Evolutionary conservation across 1,140 invertebrate genomes (phyloP).

Genomic region (Drosophila subobscura): DNA sequence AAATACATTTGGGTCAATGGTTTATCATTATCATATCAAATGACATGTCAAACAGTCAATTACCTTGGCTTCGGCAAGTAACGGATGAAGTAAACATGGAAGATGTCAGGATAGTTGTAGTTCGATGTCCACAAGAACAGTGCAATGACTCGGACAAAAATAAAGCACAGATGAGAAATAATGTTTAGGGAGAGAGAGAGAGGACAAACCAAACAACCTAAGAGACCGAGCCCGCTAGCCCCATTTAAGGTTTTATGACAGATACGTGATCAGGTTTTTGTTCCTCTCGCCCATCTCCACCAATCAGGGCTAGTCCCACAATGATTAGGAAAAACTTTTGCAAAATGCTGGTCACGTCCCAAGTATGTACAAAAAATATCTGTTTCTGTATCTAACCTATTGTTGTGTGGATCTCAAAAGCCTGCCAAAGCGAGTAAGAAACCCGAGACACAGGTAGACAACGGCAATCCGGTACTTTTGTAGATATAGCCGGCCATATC

Average conservation of each 20-base stretch:
- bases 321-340: slow-evolving; percentile 18
- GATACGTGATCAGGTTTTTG: slow-evolving; percentile 54
- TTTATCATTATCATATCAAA: slow-evolving; percentile 34
- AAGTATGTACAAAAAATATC: slow-evolving; percentile 2
- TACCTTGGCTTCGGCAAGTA: neutral
- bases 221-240: neutral
- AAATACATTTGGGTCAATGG: slow-evolving; percentile 53
- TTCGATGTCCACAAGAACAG: slow-evolving; percentile 40
- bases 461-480: slow-evolving; percentile 1
- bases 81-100: neutral
- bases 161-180: slow-evolving; percentile 21
- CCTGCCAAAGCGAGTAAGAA: slow-evolving; percentile 21
- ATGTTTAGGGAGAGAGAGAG: slow-evolving; percentile 22
- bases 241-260: slow-evolving; percentile 48
- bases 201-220: neutral
- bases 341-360: slow-evolving; percentile 43
- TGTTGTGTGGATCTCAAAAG: slow-evolving; percentile 27
- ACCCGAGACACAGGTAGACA: slow-evolving; percentile 15
- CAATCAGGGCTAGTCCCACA: neutral
- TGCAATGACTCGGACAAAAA: slow-evolving; percentile 41
- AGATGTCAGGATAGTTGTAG: slow-evolving; percentile 19
- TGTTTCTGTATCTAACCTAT: slow-evolving; percentile 5
- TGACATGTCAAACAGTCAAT: slow-evolving; percentile 15
- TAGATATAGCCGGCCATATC: slow-evolving; percentile 22
- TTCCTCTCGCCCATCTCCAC: neutral